phyloP scores from a whole-genome alignment of 53 echinoderm and acorn worm species.

The Henricia sp. region DNA sequence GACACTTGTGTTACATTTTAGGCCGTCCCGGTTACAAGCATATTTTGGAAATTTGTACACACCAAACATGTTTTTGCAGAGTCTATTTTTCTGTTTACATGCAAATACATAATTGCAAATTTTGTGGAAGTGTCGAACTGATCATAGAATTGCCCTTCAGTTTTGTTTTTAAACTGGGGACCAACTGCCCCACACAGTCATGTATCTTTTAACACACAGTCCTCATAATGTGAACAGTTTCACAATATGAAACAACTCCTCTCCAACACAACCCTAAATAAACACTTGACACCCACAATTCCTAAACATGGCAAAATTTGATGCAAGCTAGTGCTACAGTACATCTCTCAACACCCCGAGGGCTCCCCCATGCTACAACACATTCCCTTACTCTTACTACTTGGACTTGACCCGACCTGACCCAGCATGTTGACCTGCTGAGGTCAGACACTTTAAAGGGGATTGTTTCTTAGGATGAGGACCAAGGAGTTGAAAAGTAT shows the following conservation, averaged over 20 bases:
- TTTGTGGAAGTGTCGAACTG: too few relatives aligned
- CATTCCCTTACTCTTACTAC: constrained; percentile 23
- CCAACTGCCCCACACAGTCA: constrained; percentile 1
- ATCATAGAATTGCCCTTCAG: too few relatives aligned
- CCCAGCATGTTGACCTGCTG: constrained; percentile 26
- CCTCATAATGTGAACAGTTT: constrained; percentile 19
- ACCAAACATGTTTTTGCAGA: too few relatives aligned
- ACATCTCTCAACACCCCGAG: constrained; percentile 49
- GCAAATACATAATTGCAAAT: too few relatives aligned
- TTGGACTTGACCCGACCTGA: constrained; percentile 31
- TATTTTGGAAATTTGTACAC: too few relatives aligned
- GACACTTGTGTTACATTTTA: too few relatives aligned
- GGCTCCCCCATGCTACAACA: constrained; percentile 23
- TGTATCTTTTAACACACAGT: constrained; percentile 54
- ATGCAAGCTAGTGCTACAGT: neutral
- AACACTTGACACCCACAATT: constrained; percentile 27
- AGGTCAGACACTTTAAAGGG: constrained; percentile 43
- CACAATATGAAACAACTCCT: constrained; percentile 44
- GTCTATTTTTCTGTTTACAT: too few relatives aligned
- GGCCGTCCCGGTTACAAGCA: too few relatives aligned
- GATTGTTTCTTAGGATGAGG: too few relatives aligned
- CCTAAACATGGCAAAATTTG: neutral
- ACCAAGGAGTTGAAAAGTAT: too few relatives aligned
- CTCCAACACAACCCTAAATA: constrained; percentile 28
- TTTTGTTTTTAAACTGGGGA: too few relatives aligned